These are phyloP conservation scores for Propithecus coquereli DNA, from an alignment of 2,113 vertebrate species.

Conservation along the genomic window DNA sequence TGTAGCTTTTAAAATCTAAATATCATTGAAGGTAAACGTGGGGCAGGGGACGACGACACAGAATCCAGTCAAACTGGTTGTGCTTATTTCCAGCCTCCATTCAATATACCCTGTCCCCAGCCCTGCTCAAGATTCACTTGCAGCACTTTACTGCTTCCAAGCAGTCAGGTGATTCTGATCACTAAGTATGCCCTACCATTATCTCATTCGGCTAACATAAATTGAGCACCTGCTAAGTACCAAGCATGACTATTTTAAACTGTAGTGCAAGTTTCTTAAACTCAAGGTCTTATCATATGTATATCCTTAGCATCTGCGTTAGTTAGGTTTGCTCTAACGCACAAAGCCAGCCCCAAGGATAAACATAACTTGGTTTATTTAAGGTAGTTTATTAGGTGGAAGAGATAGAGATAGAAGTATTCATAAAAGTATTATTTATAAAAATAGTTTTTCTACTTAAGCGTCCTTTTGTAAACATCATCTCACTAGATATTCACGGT, in stretches of 20 bases:
- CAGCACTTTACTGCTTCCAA: neutral
- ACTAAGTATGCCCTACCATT: neutral
- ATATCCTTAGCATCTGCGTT: neutral
- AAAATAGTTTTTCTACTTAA: constrained; percentile 6
- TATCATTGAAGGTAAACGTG: neutral
- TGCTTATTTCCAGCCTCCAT: neutral
- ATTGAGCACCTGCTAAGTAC: neutral
- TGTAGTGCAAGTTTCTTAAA: neutral
- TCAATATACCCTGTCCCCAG: neutral
- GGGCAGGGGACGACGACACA: too few species aligned
- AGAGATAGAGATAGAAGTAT: neutral
- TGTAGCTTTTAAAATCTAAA: neutral
- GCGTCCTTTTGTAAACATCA: neutral
- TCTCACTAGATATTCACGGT: neutral
- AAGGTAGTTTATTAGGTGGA: neutral
- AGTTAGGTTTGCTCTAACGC: neutral
- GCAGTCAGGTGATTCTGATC: neutral
- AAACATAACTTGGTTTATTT: constrained; percentile 10
- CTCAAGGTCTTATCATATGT: neutral
- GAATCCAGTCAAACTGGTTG: neutral
- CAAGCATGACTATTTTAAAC: neutral
- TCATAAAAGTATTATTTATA: constrained; percentile 23
- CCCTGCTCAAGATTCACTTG: neutral
- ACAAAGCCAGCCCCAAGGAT: neutral
- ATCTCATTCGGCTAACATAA: neutral